These are phyloP conservation scores for Leucania comma DNA, from an alignment of 2,888 invertebrate species.

Conservation along the genomic window DNA sequence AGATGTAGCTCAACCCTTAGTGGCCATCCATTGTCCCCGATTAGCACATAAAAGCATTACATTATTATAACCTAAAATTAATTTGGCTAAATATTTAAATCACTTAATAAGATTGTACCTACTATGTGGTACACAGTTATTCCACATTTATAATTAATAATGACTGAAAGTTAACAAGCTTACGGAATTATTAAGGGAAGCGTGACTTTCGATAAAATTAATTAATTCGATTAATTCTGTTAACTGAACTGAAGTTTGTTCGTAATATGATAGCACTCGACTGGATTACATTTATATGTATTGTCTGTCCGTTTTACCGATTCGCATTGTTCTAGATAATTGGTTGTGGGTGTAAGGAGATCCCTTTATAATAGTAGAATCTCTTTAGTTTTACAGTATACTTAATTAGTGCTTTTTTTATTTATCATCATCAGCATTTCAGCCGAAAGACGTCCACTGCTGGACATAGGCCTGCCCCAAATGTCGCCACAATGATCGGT, in stretches of 20 bases:
- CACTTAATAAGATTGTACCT: neutral
- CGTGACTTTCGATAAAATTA: slow-evolving; percentile 37
- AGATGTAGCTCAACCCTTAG: too few relatives aligned
- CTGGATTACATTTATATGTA: slow-evolving; percentile 9
- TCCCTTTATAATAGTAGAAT: neutral
- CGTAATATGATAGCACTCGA: slow-evolving; percentile 11
- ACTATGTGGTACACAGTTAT: slow-evolving; percentile 10
- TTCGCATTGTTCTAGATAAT: slow-evolving; percentile 24
- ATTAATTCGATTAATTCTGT: slow-evolving; percentile 47
- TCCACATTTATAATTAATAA: slow-evolving; percentile 44
- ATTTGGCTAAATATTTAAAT: neutral
- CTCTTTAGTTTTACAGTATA: neutral
- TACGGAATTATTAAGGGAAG: slow-evolving; percentile 34
- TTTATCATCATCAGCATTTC: too few relatives aligned
- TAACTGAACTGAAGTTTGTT: slow-evolving; percentile 28
- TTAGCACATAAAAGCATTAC: neutral
- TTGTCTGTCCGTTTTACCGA: slow-evolving; percentile 22
- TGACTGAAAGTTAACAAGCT: slow-evolving; percentile 32
- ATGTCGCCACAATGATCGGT: too few relatives aligned
- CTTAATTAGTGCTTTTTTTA: neutral
- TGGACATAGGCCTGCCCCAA: too few relatives aligned
- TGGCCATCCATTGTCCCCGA: too few relatives aligned
- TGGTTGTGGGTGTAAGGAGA: slow-evolving; percentile 9
- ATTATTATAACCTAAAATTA: neutral
- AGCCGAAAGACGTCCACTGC: too few relatives aligned